Evolutionary conservation across 2,113 vertebrate genomes (phyloP).

Genomic region (Diphyllodes magnificus): DNA sequence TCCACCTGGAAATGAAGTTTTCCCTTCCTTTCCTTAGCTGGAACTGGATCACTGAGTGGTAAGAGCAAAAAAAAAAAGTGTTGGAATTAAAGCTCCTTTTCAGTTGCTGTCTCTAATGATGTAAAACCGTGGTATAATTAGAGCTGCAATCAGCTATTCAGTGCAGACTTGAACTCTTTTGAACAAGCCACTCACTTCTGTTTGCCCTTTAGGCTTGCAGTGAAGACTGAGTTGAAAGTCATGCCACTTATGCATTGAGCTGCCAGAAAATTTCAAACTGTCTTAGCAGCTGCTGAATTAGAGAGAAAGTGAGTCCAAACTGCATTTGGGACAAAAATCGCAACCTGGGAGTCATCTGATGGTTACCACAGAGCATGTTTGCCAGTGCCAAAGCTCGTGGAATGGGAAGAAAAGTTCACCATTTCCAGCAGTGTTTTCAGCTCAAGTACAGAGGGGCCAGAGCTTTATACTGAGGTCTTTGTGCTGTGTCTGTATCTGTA

Average conservation of each 20-base stretch:
- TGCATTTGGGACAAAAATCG: conserved; percentile 3
- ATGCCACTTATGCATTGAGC: background rate
- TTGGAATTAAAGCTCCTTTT: background rate
- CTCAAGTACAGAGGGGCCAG: background rate
- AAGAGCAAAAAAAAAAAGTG: background rate
- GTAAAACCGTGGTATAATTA: conserved; percentile 49
- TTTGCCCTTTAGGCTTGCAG: conserved; percentile 49
- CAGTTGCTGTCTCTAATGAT: conserved; percentile 36
- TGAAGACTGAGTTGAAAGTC: conserved; percentile 50
- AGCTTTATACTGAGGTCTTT: background rate
- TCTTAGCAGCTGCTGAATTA: conserved; percentile 23
- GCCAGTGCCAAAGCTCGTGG: conserved; percentile 34
- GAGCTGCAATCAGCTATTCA: conserved; percentile 27
- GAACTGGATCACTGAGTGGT: conserved; percentile 12
- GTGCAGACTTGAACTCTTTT: conserved; percentile 9
- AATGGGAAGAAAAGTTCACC: background rate
- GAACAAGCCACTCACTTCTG: conserved; percentile 24
- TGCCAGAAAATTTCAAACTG: conserved; percentile 13
- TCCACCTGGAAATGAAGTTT: background rate
- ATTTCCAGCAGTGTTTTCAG: background rate
- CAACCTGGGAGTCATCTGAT: conserved; percentile 16
- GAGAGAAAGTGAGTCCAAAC: background rate
- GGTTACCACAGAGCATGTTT: conserved; percentile 21
- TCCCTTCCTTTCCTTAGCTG: background rate
- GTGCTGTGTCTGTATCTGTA: background rate